phyloP scores from a whole-genome alignment of 1,140 invertebrate genomes.

The Catajapyx aquilonaris region DNA sequence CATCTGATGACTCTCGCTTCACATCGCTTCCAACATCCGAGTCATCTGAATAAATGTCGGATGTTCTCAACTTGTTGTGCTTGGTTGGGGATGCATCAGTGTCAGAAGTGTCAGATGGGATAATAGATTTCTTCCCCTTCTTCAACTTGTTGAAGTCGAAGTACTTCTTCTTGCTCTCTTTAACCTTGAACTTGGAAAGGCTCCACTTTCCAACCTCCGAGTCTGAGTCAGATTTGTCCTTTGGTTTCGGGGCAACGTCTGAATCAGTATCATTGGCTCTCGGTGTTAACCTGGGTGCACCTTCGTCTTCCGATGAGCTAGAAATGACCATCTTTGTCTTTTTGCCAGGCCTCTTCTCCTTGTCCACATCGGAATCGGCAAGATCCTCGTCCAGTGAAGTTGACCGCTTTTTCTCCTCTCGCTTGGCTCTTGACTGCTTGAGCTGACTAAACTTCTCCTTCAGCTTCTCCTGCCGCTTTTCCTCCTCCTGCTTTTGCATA shows the following conservation, averaged over 20 bases:
- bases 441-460: constrained; percentile 75
- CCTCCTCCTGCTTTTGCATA: constrained; percentile 74
- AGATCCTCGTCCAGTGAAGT: constrained; percentile 61
- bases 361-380: constrained; percentile 31
- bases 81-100: constrained; percentile 2
- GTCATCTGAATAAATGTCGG: constrained; percentile 16
- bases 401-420: constrained; percentile 66
- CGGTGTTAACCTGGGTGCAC: constrained; percentile 10
- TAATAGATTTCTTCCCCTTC: constrained; percentile 27
- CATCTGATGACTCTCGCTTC: too few species aligned
- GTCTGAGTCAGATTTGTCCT: constrained; percentile 8
- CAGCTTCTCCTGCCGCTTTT: constrained; percentile 63
- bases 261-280: neutral
- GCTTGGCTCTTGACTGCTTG: constrained; percentile 63
- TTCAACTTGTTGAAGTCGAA: constrained; percentile 12
- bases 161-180: constrained; percentile 21
- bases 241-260: constrained; percentile 3
- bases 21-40: constrained; percentile 21
- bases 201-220: constrained; percentile 6
- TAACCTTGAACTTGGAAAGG: constrained; percentile 2
- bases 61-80: neutral
- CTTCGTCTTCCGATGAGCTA: constrained; percentile 33
- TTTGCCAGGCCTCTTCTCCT: constrained; percentile 5
- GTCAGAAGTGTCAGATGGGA: constrained; percentile 25
- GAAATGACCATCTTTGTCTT: constrained; percentile 24